These are phyloP conservation scores for Eretmocerus hayati DNA, from an alignment of 2,888 invertebrate species.

Conservation along the genomic window DNA sequence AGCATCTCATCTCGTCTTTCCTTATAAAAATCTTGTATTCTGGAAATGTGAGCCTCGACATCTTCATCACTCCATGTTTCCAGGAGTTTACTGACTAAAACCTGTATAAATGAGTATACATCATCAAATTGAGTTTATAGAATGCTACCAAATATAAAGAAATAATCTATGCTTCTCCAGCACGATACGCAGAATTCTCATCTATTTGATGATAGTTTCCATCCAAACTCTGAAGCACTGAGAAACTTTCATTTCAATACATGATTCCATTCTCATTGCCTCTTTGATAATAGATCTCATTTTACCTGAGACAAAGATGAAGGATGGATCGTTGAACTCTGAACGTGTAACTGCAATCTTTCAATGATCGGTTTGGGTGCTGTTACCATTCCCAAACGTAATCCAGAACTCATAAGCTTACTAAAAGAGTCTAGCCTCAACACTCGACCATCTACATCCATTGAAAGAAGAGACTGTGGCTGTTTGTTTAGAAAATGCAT, in stretches of 20 bases:
- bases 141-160: background rate
- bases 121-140: background rate
- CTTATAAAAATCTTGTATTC: constrained; percentile 58
- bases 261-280: too few relatives aligned
- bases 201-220: too few relatives aligned
- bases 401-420: constrained; percentile 64
- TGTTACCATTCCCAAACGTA: constrained; percentile 66
- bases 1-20: constrained; percentile 57
- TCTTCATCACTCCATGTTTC: constrained; percentile 53
- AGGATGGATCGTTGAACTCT: constrained; percentile 57
- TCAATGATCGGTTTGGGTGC: constrained; percentile 59
- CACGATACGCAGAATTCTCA: too few relatives aligned
- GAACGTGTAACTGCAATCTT: constrained; percentile 59
- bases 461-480: constrained; percentile 60
- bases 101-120: constrained; percentile 41
- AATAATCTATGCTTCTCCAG: too few relatives aligned
- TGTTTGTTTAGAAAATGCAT: constrained; percentile 59
- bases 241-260: too few relatives aligned
- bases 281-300: too few relatives aligned
- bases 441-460: constrained; percentile 70
- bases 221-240: too few relatives aligned
- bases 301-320: constrained; percentile 58
- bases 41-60: constrained; percentile 53
- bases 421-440: constrained; percentile 71
- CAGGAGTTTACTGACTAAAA: constrained; percentile 52